Conservation (phyloP, 2,113 vertebrate species). For the Sinocyclocheilus anophthalmus region DNA sequence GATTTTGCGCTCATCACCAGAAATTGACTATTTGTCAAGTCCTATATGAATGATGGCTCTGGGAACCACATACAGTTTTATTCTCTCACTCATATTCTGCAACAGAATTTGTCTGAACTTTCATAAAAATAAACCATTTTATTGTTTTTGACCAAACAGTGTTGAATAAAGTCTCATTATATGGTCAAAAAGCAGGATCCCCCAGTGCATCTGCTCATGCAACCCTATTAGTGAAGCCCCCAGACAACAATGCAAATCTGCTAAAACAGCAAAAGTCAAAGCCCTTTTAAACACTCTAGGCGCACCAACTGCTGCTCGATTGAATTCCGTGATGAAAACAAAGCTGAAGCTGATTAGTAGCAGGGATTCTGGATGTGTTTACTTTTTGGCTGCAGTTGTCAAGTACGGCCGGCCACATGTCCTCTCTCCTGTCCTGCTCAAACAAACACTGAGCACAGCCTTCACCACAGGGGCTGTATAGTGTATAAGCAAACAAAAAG, state of each 20-base stretch:
- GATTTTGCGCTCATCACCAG: slow-evolving; percentile 23
- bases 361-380: slow-evolving; percentile 29
- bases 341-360: slow-evolving; percentile 30
- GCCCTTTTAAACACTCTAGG: neutral
- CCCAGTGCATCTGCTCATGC: slow-evolving; percentile 6
- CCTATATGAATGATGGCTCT: neutral
- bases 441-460: neutral
- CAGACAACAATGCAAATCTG: slow-evolving; percentile 12
- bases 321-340: slow-evolving; percentile 44
- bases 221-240: slow-evolving; percentile 6
- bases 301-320: slow-evolving; percentile 11
- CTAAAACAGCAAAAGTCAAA: neutral
- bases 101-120: neutral
- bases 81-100: neutral
- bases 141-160: neutral
- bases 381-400: slow-evolving; percentile 43
- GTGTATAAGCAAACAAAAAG: slow-evolving; percentile 13
- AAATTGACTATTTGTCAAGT: slow-evolving; percentile 32
- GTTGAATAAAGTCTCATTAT: neutral
- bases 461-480: slow-evolving; percentile 4
- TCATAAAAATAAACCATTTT: neutral
- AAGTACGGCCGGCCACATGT: slow-evolving; percentile 33
- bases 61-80: neutral
- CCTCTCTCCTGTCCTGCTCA: neutral
- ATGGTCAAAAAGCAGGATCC: neutral